Evolutionary conservation across 2,888 invertebrate species (phyloP), one percentile per base, ranked within the genome.

Genomic region (Mesopsocus fuscifrons): DNA sequence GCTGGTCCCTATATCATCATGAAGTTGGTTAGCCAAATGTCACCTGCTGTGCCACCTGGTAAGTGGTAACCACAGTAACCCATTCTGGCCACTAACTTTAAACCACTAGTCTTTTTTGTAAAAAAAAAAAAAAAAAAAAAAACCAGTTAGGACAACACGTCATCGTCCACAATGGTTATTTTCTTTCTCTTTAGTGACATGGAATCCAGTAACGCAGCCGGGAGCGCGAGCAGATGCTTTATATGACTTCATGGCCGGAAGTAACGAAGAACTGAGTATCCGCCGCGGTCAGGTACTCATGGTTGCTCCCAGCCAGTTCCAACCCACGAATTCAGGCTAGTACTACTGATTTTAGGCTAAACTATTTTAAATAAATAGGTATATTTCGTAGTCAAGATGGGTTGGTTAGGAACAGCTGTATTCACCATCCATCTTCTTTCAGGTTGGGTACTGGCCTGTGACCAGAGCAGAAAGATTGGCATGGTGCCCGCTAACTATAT

Each of bases 1-100:
- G 84, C 87, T 1, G 89, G 88, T 8, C 95, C 97, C 0, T 95
- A 89, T 66, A 66, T 97, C 38, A 78, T 92, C 47, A 81, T 84
- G 65, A 82, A 77, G 59, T 70, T 91, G 59, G 60, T 89, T 47
- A 74, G 72, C 20, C 63, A 72, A 52, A 32, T 41, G n/a, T 11
- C 34, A 23, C 26, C 5, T 13, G 48, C 15, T 15, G 3, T 35
- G 42, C 41, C 30, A 45, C 26, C 43, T 45, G 41, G 43, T 44
- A 42, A 42, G 44, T 48, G 42, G n/a, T n/a, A n/a, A n/a, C n/a
- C n/a, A n/a, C n/a, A n/a, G n/a, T n/a, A n/a, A n/a, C n/a, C n/a
- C n/a, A n/a, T n/a, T n/a, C n/a, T n/a, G n/a, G n/a, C n/a, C n/a
- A n/a, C n/a, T n/a, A n/a, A n/a, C n/a, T n/a, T n/a, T n/a, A n/a